These are phyloP conservation scores for Myrmecobius fasciatus DNA, from an alignment of 2,113 vertebrate species.

Conservation along the genomic window DNA sequence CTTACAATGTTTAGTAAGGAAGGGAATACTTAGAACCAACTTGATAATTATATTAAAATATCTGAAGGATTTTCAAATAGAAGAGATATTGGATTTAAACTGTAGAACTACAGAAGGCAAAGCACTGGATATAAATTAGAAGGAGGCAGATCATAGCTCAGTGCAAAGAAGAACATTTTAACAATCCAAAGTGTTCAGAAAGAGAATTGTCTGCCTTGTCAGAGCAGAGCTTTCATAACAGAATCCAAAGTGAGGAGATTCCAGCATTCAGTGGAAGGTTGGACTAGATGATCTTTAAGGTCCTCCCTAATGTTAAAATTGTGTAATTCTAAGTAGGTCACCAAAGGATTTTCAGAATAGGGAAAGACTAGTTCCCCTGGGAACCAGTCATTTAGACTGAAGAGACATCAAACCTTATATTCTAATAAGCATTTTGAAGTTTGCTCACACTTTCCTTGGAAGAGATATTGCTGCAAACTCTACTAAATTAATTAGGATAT, in stretches of 20 bases:
- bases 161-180: constrained; percentile 18
- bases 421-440: constrained; percentile 61
- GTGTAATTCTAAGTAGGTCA: constrained; percentile 34
- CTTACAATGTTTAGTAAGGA: not conserved
- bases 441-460: constrained; percentile 56
- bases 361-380: constrained; percentile 63
- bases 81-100: not conserved
- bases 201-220: not conserved
- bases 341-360: constrained; percentile 52
- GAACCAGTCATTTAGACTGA: constrained; percentile 42
- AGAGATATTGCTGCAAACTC: constrained; percentile 54
- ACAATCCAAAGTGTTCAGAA: constrained; percentile 35
- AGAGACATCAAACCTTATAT: constrained; percentile 17
- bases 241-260: not conserved
- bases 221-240: not conserved
- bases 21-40: not conserved
- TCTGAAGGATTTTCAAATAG: not conserved
- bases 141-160: constrained; percentile 15
- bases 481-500: constrained; percentile 54
- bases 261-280: not conserved
- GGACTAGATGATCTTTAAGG: not conserved
- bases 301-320: not conserved
- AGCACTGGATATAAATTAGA: constrained; percentile 22
- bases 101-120: not conserved
- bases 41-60: not conserved